Evolutionary conservation across 2,797 vertebrate species (phyloP).

Genomic region (Sylvilagus floridanus): DNA sequence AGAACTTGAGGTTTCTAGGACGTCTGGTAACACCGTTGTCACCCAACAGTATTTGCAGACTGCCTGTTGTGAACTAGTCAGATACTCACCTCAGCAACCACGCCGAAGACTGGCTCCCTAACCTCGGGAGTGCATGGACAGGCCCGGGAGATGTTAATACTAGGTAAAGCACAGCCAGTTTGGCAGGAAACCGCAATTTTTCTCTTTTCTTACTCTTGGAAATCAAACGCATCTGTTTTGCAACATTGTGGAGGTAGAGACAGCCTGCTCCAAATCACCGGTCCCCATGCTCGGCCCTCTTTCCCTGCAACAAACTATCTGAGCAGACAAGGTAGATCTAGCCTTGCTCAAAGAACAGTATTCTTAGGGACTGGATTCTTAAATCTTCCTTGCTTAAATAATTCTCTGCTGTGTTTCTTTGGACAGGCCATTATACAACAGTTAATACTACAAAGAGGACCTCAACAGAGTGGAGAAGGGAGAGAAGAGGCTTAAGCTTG

Average conservation of each 20-base stretch:
- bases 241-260: background rate
- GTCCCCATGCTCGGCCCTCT: background rate
- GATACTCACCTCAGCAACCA: background rate
- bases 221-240: slow-evolving; percentile 66
- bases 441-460: background rate
- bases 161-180: background rate
- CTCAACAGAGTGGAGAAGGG: background rate
- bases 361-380: background rate
- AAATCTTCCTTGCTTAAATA: slow-evolving; percentile 23
- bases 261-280: background rate
- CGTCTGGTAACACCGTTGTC: background rate
- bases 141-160: slow-evolving; percentile 15
- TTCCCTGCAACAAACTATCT: slow-evolving; percentile 21
- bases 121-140: background rate
- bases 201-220: slow-evolving; percentile 43
- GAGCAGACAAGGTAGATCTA: background rate
- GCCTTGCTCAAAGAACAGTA: background rate
- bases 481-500: background rate
- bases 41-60: background rate
- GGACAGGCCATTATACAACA: slow-evolving; percentile 1
- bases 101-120: background rate
- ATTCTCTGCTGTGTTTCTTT: slow-evolving; percentile 31
- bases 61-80: background rate
- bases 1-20: background rate
- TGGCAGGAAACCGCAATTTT: slow-evolving; percentile 20